Base-by-base conservation (phyloP, 2,797 vertebrate genomes). In the Acanthurus leucopareius region DNA sequence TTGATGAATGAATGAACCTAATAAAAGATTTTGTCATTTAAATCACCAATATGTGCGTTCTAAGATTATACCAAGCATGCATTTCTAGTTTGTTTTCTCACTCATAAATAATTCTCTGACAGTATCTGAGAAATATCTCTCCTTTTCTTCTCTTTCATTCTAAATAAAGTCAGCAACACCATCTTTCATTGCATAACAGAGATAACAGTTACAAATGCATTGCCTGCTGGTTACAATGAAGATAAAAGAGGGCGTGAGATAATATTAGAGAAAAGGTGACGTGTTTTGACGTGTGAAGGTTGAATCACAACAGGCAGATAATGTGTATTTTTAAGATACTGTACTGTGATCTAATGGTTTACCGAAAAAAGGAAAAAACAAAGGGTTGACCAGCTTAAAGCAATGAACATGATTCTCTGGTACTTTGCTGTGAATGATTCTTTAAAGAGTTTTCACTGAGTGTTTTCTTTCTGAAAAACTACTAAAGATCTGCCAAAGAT, bases 131-230 rank as follows among this genome's bases (percentile, higher is more conserved):
- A 28, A 20, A 85, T 90, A 78, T 86, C 56, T 72, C 75, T 73
- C 58, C 59, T 32, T 73, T 67, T 76, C 54, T 75, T 74, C 59
- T 70, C 54, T 82, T 80, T 84, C 80, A 82, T 79, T 88, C 49
- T 35, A 70, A 83, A 82, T 72, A 87, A 91, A 86, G 69, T 77
- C 74, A 64, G 63, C 69, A 16, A 45, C 48, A 77, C 68, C 69
- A 90, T 91, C 80, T 82, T 79, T 92, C 88, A 87, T 60, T 79
- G 73, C 58, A 45, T 73, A 86, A 80, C 40, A 47, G 68, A 84
- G 86, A 91, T 94, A 89, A 83, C 73, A 49, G 79, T 89, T 89
- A 86, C 73, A 90, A 91, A 93, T 89, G 69, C 64, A 74, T 10
- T 38, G 71, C 57, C 47, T 69, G 75, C 47, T 67, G 75, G 22